A percentile compares a stretch with the other conserved stretches of the same genome.
phyloP scores from a whole-genome alignment of 2,113 vertebrate species.

The Anoplopoma fimbria region DNA sequence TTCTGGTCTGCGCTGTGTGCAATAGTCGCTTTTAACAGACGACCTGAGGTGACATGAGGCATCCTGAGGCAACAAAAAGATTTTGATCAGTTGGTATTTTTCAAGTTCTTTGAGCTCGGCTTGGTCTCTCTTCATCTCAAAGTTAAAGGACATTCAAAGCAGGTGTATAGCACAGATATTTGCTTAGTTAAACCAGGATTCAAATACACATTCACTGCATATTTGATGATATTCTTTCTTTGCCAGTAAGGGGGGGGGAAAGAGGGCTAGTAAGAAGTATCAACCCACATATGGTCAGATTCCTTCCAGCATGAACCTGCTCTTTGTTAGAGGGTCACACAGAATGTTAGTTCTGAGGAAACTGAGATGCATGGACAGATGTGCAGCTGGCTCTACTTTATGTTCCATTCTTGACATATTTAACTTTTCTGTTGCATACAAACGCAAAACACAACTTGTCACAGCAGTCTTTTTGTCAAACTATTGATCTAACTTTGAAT shows the following conservation, averaged over 20 bases:
- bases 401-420: constrained; percentile 16
- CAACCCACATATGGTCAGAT: constrained; percentile 29
- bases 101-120: not conserved
- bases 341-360: constrained; percentile 21
- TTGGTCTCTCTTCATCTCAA: constrained; percentile 2
- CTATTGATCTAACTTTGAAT: constrained; percentile 10
- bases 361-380: constrained; percentile 29
- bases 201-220: constrained; percentile 21
- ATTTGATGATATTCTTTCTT: constrained; percentile 23
- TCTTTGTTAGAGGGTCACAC: constrained; percentile 56
- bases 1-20: not conserved
- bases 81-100: not conserved
- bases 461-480: constrained; percentile 27
- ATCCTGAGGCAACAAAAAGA: not conserved
- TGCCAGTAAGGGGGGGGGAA: not conserved
- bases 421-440: constrained; percentile 16
- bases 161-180: constrained; percentile 14
- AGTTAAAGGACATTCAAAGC: constrained; percentile 57
- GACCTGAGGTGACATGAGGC: not conserved
- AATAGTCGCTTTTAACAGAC: constrained; percentile 1
- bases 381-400: constrained; percentile 47
- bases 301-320: constrained; percentile 51
- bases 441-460: constrained; percentile 33
- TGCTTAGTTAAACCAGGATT: constrained; percentile 47
- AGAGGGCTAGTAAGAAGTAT: constrained; percentile 5